These are phyloP conservation scores for Trogon melanurus DNA, from an alignment of 2,113 vertebrate species.

Conservation along the genomic window DNA sequence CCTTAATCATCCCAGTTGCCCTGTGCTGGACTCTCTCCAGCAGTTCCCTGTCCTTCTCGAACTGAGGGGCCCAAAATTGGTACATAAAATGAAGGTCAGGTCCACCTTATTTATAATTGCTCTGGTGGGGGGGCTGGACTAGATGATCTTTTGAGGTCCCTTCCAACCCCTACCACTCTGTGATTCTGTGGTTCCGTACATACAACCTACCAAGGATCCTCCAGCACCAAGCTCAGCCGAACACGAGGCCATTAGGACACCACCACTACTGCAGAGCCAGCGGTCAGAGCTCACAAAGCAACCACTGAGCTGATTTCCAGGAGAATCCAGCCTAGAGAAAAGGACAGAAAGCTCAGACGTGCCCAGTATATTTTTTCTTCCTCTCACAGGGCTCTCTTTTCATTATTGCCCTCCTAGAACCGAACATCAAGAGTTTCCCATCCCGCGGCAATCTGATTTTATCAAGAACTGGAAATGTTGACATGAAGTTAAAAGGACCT, in stretches of 20 bases:
- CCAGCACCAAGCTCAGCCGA: background rate
- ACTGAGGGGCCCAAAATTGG: too few relatives aligned
- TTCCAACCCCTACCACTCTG: too few relatives aligned
- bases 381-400: background rate
- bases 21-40: too few relatives aligned
- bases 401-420: background rate
- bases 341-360: background rate
- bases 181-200: too few relatives aligned
- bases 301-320: background rate
- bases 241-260: background rate
- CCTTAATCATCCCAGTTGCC: too few relatives aligned
- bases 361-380: background rate
- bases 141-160: too few relatives aligned
- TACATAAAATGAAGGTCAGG: background rate
- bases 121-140: too few relatives aligned
- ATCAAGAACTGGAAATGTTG: slow-evolving; percentile 19
- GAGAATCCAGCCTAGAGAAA: background rate
- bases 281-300: background rate
- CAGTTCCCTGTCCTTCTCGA: too few relatives aligned
- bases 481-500: background rate
- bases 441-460: background rate
- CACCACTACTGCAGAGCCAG: background rate
- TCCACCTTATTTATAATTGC: background rate
- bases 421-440: background rate
- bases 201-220: background rate